These are phyloP conservation scores for Eulemur macaco DNA, from an alignment of 2,113 vertebrate genomes.

Conservation along the genomic window DNA sequence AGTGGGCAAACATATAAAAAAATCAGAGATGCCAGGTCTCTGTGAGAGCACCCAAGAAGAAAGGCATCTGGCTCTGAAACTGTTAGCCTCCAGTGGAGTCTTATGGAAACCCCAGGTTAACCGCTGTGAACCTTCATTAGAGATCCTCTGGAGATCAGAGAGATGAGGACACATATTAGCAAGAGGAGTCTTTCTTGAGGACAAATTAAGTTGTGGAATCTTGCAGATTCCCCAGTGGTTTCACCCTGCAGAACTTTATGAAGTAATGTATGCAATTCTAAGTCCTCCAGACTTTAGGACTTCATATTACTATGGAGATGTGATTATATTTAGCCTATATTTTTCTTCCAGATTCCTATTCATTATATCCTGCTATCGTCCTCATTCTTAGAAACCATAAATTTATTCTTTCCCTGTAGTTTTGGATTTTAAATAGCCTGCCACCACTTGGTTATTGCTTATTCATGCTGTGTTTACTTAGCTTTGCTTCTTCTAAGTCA, in stretches of 20 bases:
- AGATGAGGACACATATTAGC: neutral
- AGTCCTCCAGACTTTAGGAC: neutral
- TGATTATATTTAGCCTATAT: neutral
- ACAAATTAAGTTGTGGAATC: neutral
- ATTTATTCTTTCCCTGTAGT: neutral
- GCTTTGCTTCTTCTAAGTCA: neutral
- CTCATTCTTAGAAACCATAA: neutral
- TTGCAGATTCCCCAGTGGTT: neutral
- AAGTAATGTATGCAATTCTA: neutral
- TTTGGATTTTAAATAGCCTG: conserved; percentile 28
- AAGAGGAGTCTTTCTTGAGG: neutral
- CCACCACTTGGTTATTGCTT: neutral
- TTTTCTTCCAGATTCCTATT: conserved; percentile 32
- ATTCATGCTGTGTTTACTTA: neutral
- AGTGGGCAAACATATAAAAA: neutral
- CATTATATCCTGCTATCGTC: neutral
- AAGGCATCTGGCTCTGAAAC: neutral
- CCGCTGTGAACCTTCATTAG: neutral
- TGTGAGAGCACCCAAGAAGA: neutral
- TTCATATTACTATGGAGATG: neutral
- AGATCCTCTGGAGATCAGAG: neutral
- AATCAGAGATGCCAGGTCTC: neutral
- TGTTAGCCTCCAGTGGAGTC: neutral
- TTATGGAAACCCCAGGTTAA: neutral
- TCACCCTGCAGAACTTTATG: neutral